Percentiles rank a stretch among this genome's conserved stretches.
These are phyloP conservation scores for Lepisosteus oculatus DNA, from an alignment of 2,113 vertebrate species.

Conservation along the genomic window DNA sequence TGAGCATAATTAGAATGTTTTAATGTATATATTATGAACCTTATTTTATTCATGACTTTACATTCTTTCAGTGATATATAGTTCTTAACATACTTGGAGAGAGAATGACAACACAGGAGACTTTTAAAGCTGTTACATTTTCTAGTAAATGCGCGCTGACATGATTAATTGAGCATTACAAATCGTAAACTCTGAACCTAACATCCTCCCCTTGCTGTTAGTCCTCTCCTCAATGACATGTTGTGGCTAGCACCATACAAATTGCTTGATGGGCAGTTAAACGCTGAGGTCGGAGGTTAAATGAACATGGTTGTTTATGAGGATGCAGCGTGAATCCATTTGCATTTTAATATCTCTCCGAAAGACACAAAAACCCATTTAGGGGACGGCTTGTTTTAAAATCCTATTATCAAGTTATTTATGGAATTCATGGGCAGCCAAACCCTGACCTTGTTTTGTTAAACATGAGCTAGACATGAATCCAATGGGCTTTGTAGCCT, in stretches of 20 bases:
- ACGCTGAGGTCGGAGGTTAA: conserved; percentile 93
- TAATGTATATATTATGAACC: not conserved
- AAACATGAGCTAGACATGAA: conserved; percentile 98
- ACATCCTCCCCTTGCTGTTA: conserved; percentile 33
- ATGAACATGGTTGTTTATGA: conserved; percentile 99
- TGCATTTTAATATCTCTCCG: conserved; percentile 98
- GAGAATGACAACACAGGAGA: conserved; percentile 53
- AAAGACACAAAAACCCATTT: conserved; percentile 76
- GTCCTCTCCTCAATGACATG: conserved; percentile 39
- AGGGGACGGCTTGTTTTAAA: conserved; percentile 96
- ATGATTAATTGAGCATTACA: conserved; percentile 80
- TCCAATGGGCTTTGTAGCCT: conserved; percentile 78
- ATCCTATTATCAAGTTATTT: conserved; percentile 99
- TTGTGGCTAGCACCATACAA: conserved; percentile 78
- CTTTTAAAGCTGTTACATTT: conserved; percentile 60
- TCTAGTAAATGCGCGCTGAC: conserved; percentile 66
- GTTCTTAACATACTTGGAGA: not conserved
- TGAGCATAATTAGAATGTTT: not conserved
- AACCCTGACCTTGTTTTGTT: conserved; percentile 98
- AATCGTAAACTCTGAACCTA: conserved; percentile 64
- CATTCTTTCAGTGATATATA: not conserved
- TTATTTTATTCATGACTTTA: conserved; percentile 3
- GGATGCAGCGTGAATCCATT: conserved; percentile 96
- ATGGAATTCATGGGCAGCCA: conserved; percentile 91
- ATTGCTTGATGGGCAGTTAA: conserved; percentile 99